These are phyloP conservation scores for Leucoma salicis DNA, from an alignment of 2,888 invertebrate genomes.

Conservation along the genomic window DNA sequence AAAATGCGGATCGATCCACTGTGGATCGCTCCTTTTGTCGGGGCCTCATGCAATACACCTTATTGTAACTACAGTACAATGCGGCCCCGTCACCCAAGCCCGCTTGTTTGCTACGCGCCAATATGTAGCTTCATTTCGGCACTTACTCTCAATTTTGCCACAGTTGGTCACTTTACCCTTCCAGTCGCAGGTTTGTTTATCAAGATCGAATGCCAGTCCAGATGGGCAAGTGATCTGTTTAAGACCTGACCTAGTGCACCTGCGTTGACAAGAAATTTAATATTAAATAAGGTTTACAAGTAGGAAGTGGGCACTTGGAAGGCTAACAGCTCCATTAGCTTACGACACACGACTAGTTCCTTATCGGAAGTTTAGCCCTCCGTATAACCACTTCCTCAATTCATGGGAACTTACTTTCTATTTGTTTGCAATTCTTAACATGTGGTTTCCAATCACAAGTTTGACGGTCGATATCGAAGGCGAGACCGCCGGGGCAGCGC, in stretches of 20 bases:
- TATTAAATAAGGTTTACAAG: constrained; percentile 61
- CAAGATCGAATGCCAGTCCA: constrained; percentile 98
- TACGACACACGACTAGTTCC: constrained; percentile 40
- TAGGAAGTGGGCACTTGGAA: constrained; percentile 73
- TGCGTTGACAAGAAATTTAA: constrained; percentile 83
- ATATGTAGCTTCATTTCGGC: constrained; percentile 68
- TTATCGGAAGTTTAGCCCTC: constrained; percentile 66
- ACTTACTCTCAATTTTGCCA: constrained; percentile 98
- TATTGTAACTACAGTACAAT: constrained; percentile 69
- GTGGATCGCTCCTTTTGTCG: constrained; percentile 53
- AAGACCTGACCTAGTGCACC: constrained; percentile 97
- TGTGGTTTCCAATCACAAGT: constrained; percentile 98
- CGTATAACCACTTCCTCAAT: constrained; percentile 69
- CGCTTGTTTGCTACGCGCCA: constrained; percentile 75
- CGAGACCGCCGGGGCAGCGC: constrained; percentile 94
- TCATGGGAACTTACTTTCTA: constrained; percentile 92
- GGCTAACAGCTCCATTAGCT: constrained; percentile 52
- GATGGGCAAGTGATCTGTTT: constrained; percentile 98
- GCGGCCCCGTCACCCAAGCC: constrained; percentile 80
- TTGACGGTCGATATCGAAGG: constrained; percentile 96
- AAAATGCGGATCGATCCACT: constrained; percentile 46
- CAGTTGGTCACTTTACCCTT: constrained; percentile 98
- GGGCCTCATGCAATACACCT: constrained; percentile 79
- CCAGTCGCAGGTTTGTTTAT: constrained; percentile 99
- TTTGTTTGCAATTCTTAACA: constrained; percentile 96